Percentiles rank a stretch among this genome's conserved stretches.
Conservation (phyloP, 2,113 vertebrate species). For the Larimichthys crocea region DNA sequence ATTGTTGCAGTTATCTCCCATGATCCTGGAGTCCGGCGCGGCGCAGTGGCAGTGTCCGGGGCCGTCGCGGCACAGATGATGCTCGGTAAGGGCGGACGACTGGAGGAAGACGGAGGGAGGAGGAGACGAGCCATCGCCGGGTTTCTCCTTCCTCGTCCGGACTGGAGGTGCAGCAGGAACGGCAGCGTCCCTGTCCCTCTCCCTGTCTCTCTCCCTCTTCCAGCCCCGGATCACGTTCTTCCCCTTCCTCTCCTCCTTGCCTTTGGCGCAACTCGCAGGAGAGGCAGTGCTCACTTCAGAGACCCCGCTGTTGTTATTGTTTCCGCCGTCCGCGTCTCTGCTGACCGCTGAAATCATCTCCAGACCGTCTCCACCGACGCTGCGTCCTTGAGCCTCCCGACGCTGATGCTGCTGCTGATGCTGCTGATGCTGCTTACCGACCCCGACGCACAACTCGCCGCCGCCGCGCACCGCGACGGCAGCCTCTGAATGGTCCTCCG, state of each 20-base stretch:
- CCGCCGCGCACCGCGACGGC: conserved; percentile 87
- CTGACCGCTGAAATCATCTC: conserved; percentile 86
- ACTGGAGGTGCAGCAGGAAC: conserved; percentile 56
- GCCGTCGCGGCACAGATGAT: conserved; percentile 89
- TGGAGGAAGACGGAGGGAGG: conserved; percentile 74
- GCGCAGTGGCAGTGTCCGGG: conserved; percentile 85
- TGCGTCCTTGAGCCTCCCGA: conserved; percentile 94
- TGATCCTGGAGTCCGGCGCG: conserved; percentile 75
- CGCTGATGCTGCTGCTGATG: conserved; percentile 62
- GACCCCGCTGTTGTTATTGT: conserved; percentile 35
- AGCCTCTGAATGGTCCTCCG: conserved; percentile 74
- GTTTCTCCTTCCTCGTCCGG: conserved; percentile 88
- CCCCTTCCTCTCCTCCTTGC: conserved; percentile 91
- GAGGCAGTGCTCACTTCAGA: conserved; percentile 53
- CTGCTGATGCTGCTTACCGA: conserved; percentile 81
- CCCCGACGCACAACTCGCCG: conserved; percentile 82
- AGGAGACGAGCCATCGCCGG: conserved; percentile 86
- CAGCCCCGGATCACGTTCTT: conserved; percentile 90
- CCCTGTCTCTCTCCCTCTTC: conserved; percentile 91
- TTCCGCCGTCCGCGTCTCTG: conserved; percentile 81
- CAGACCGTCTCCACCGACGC: conserved; percentile 86
- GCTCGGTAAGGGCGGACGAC: conserved; percentile 84
- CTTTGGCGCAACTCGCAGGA: conserved; percentile 87
- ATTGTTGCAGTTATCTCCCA: conserved; percentile 72
- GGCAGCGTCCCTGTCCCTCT: conserved; percentile 82